Evolutionary conservation across 2,888 invertebrate genomes (phyloP).

Genomic region (Selenia dentaria): DNA sequence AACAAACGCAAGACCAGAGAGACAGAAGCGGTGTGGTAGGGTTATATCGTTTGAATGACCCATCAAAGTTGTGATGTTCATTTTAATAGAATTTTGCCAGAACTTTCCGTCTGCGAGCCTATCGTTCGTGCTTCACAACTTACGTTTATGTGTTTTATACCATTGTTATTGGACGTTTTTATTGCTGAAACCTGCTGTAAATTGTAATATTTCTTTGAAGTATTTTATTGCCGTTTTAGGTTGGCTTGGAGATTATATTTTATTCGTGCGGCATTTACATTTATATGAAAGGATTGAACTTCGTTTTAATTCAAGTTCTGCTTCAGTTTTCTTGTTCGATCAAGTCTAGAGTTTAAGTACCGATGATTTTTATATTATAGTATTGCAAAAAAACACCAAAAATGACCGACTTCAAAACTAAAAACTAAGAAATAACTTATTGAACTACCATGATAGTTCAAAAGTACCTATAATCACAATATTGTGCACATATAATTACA

Average conservation of each 20-base stretch:
- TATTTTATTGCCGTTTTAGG: constrained; percentile 6
- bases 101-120: constrained; percentile 43
- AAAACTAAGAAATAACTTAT: no score
- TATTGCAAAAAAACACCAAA: no score
- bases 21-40: constrained; percentile 12
- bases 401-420: no score
- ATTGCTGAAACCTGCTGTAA: constrained; percentile 23
- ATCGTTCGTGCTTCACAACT: constrained; percentile 33
- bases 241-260: constrained; percentile 8
- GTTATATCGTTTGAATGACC: constrained; percentile 37
- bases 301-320: no score
- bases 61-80: constrained; percentile 55
- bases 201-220: constrained; percentile 22
- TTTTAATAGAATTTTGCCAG: constrained; percentile 53
- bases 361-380: no score
- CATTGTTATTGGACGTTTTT: constrained; percentile 34
- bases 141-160: constrained; percentile 41
- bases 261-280: constrained; percentile 1
- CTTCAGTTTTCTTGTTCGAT: no score
- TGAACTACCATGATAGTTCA: no score
- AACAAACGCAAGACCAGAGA: constrained; percentile 7
- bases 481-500: no score
- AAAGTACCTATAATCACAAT: no score
- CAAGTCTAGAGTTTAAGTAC: no score
- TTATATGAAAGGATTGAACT: not conserved